These are phyloP conservation scores for Podargus strigoides DNA, from an alignment of 2,797 vertebrate genomes.

Conservation along the genomic window DNA sequence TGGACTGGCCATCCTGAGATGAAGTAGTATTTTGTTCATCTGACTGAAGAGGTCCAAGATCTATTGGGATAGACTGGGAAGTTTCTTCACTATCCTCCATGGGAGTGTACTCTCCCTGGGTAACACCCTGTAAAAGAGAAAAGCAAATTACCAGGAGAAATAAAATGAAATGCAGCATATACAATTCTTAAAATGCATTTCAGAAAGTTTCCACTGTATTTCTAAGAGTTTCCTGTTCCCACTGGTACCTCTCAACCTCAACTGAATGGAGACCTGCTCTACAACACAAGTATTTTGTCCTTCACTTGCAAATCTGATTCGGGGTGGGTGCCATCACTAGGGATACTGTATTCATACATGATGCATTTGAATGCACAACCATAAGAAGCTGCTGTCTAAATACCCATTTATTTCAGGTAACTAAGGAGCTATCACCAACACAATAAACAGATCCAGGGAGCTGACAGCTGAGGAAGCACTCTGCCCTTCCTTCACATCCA, in stretches of 20 bases:
- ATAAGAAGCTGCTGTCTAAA: not conserved
- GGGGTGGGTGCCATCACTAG: not conserved
- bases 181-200: not conserved
- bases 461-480: not conserved
- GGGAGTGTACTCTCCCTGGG: conserved; percentile 81
- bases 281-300: not conserved
- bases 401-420: not conserved
- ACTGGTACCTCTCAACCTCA: not conserved
- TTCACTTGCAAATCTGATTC: not conserved
- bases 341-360: not conserved
- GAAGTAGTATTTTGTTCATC: conserved; percentile 80
- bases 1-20: conserved; percentile 77
- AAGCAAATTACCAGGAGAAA: not conserved
- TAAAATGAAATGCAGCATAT: not conserved
- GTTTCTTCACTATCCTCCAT: conserved; percentile 83
- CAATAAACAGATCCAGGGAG: not conserved
- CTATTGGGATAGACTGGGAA: conserved; percentile 81
- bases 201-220: not conserved
- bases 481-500: not conserved
- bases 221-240: not conserved
- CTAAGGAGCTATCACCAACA: not conserved
- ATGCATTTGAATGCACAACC: not conserved
- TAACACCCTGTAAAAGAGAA: conserved; percentile 75
- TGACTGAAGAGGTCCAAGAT: conserved; percentile 77
- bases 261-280: not conserved